A percentile compares a stretch with the other conserved stretches of the same genome.
These are phyloP conservation scores for Catajapyx aquilonaris DNA, from an alignment of 1,140 invertebrate genomes.

Conservation along the genomic window DNA sequence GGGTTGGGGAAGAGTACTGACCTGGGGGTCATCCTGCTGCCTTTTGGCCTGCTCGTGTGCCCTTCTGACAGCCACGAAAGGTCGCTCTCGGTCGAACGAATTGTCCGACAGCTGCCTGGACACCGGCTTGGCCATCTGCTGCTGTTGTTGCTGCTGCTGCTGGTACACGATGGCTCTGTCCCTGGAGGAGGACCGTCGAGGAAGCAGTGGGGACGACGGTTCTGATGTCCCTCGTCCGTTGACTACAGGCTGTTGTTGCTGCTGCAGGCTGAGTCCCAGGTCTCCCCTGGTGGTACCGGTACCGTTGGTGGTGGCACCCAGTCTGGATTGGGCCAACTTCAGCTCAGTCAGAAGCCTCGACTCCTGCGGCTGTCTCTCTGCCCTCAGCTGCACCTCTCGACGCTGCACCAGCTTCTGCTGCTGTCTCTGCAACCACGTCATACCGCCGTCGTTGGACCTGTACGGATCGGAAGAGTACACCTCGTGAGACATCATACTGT, in stretches of 20 bases:
- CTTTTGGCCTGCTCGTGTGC: slow-evolving; percentile 29
- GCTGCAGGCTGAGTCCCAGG: background rate
- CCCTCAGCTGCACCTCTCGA: slow-evolving; percentile 36
- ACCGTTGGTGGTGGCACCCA: slow-evolving; percentile 13
- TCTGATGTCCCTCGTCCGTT: slow-evolving; percentile 23
- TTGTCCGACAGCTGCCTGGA: slow-evolving; percentile 24
- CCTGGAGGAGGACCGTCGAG: slow-evolving; percentile 20
- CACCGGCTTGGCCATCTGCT: slow-evolving; percentile 17
- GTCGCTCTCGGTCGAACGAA: slow-evolving; percentile 30
- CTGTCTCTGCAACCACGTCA: slow-evolving; percentile 55
- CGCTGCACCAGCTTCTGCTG: slow-evolving; percentile 49
- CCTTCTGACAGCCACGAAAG: slow-evolving; percentile 37
- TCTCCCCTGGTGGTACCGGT: background rate
- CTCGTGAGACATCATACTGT: too few species aligned
- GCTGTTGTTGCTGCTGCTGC: slow-evolving; percentile 5
- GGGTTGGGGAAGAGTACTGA: slow-evolving; percentile 1
- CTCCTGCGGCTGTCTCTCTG: slow-evolving; percentile 46
- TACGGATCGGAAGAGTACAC: too few species aligned
- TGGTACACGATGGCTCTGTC: slow-evolving; percentile 11
- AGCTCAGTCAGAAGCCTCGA: slow-evolving; percentile 35
- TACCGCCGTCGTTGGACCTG: slow-evolving; percentile 20
- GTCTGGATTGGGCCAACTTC: slow-evolving; percentile 28
- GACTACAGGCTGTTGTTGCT: too few species aligned
- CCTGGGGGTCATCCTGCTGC: slow-evolving; percentile 6
- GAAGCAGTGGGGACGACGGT: slow-evolving; percentile 31